Base-by-base conservation (phyloP, 2,113 vertebrate genomes). In the Ochotona curzoniae region DNA sequence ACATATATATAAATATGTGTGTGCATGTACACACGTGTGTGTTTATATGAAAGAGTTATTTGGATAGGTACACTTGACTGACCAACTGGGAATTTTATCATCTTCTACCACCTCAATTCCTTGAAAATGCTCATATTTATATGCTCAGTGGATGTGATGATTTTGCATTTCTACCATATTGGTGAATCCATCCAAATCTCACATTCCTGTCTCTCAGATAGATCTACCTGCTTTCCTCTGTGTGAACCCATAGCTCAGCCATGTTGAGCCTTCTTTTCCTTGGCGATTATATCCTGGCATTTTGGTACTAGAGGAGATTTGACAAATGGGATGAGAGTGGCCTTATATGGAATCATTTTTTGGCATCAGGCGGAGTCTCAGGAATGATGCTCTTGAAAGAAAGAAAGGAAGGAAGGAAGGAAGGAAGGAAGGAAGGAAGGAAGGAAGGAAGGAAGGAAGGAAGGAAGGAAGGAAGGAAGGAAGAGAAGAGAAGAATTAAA, bases 121-220 rank as follows among this genome's bases (percentile, higher is more conserved):
- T 73, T 84, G 67, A 83, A 5, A 92, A 84, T 76, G 15, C 66
- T 78, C 92, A 66, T 18, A n/a, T 70, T 38, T 88, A 71, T n/a
- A 66, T 35, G 20, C 11, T 28, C 63, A 71, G 13, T 35, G 60
- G 28, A 14, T 30, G 30, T 1, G 2, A 23, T 13, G 30, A 79
- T 51, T 82, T 47, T 66, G 1, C 35, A 61, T 80, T 81, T 63
- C 13, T n/a, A 67, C 67, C 11, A 51, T 26, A 21, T 49, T 51
- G 7, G 2, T 26, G 44, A 61, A 25, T 71, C 35, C 0, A 61
- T 15, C 8, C 20, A 83, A 26, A 18, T 74, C 15, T 54, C 17
- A 23, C 57, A 51, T 32, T 63, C 74, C 2, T 78, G 0, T 61
- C 8, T 74, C 63, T 67, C 23, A 78, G 44, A 67, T 23, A 35